Evolutionary conservation across 2,113 vertebrate species (phyloP).

Genomic region (Columba livia): DNA sequence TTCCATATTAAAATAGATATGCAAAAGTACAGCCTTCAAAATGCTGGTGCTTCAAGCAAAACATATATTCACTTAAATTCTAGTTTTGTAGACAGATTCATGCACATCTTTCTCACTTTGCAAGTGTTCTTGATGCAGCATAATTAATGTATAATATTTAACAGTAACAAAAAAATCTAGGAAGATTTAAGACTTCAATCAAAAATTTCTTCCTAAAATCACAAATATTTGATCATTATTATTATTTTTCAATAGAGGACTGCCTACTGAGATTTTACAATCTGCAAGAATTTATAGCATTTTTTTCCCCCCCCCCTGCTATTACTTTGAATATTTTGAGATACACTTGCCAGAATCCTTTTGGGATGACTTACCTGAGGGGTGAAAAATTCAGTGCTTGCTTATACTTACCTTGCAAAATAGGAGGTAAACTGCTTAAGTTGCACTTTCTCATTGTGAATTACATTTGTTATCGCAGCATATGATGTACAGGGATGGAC

Average conservation of each 20-base stretch:
- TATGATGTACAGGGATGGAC: not conserved
- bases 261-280: not conserved
- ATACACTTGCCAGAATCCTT: not conserved
- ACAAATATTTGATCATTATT: not conserved
- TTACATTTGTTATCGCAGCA: not conserved
- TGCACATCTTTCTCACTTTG: not conserved
- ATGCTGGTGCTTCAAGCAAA: not conserved
- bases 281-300: not conserved
- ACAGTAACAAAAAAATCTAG: not conserved
- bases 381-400: not conserved
- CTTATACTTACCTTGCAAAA: not conserved
- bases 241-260: not conserved
- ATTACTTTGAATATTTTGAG: not conserved
- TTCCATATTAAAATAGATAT: not conserved
- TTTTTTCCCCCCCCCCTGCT: not conserved
- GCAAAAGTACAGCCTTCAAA: not conserved
- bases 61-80: not conserved
- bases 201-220: not conserved
- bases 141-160: not conserved
- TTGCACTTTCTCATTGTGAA: not conserved
- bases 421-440: not conserved
- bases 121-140: not conserved
- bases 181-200: not conserved
- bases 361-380: not conserved
- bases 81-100: not conserved